phyloP scores from a whole-genome alignment of 2,888 invertebrate species.

The Drosophila suboccidentalis region DNA sequence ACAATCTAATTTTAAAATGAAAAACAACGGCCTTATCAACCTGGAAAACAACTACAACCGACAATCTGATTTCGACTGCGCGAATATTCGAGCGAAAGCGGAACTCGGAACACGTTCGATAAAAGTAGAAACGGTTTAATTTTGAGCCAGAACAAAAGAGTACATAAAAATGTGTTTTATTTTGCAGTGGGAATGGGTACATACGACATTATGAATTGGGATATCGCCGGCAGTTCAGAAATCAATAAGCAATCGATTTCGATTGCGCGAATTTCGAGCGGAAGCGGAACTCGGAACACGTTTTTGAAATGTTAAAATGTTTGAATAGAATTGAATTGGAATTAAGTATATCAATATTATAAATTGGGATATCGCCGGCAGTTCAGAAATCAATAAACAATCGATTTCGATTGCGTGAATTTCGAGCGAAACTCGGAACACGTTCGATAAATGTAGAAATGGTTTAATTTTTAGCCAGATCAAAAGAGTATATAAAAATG shows the following conservation, averaged over 20 bases:
- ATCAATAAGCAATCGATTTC: neutral
- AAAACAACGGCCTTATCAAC: no score
- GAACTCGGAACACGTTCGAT: constrained; percentile 4
- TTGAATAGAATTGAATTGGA: no score
- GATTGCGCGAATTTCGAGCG: neutral
- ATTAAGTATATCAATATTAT: no score
- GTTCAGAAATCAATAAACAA: neutral
- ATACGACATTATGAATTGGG: neutral
- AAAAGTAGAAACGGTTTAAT: neutral
- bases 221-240: no score
- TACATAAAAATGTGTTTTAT: constrained; percentile 20
- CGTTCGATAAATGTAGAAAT: neutral
- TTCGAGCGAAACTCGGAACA: constrained; percentile 3
- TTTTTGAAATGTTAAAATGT: no score
- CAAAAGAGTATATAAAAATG: constrained; percentile 4
- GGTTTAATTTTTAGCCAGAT: neutral
- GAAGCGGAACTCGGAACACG: constrained; percentile 17
- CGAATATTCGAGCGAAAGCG: neutral
- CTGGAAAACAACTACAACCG: no score
- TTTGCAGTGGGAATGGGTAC: neutral
- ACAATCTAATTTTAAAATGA: no score
- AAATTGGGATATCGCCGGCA: neutral
- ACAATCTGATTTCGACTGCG: neutral
- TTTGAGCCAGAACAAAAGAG: constrained; percentile 6
- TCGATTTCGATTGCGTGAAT: neutral